phyloP scores from a whole-genome alignment of 1,140 invertebrate species.

The Oscheius sp. region DNA sequence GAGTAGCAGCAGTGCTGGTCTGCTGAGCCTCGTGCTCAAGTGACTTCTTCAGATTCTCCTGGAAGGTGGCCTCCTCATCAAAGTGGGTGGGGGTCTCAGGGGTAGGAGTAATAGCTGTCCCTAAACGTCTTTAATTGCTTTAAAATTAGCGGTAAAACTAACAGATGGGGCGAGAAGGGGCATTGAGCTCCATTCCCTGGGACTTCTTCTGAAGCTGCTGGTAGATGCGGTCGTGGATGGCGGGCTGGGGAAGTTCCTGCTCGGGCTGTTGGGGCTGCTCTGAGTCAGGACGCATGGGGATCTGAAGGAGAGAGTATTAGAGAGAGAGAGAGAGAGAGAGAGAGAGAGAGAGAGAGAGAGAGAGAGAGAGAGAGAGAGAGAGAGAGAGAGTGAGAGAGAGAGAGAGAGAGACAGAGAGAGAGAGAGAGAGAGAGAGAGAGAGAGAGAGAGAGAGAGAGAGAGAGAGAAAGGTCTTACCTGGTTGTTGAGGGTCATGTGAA shows the following conservation, averaged over 20 bases:
- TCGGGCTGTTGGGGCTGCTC: conserved; percentile 1
- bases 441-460: too few species aligned
- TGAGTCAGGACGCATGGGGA: too few species aligned
- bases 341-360: too few species aligned
- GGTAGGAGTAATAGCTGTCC: conserved; percentile 35
- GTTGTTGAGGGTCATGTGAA: neutral
- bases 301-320: too few species aligned
- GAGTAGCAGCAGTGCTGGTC: neutral
- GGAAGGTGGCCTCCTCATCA: conserved; percentile 3
- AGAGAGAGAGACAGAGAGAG: too few species aligned
- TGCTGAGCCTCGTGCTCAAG: neutral
- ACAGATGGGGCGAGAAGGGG: conserved; percentile 29
- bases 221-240: conserved; percentile 29
- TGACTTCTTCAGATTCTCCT: conserved; percentile 6
- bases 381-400: too few species aligned
- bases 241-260: conserved; percentile 27
- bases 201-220: conserved; percentile 27
- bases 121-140: conserved; percentile 7
- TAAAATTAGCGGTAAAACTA: neutral
- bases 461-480: neutral
- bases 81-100: conserved; percentile 7
- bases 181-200: conserved; percentile 23
- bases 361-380: too few species aligned
- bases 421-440: too few species aligned
- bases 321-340: too few species aligned